Conservation (phyloP, 1,140 invertebrate genomes). For the Drosophila erecta region DNA sequence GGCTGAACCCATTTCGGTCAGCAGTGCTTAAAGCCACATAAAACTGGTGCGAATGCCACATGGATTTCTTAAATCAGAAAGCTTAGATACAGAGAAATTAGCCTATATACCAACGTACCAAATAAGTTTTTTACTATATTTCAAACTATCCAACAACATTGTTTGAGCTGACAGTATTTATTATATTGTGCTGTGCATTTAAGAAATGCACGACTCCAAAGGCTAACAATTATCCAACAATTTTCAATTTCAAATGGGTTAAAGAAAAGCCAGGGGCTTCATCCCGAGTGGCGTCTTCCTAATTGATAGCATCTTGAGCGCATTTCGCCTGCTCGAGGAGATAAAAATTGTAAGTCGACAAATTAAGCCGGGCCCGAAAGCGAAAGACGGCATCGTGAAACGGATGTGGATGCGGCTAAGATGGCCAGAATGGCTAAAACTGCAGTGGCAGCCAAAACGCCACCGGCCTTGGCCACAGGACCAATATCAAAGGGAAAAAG, state of each 20-base stretch:
- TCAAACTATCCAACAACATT: too few relatives aligned
- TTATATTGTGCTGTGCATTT: too few relatives aligned
- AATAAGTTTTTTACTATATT: too few relatives aligned
- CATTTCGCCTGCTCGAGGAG: slow-evolving; percentile 18
- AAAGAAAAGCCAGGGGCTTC: slow-evolving; percentile 1
- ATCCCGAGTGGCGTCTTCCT: slow-evolving; percentile 15
- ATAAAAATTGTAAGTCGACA: slow-evolving; percentile 75
- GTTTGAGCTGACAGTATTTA: too few relatives aligned
- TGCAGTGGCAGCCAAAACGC: slow-evolving; percentile 21
- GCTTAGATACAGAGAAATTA: background rate
- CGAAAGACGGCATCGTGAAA: slow-evolving; percentile 30
- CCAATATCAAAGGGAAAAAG: slow-evolving; percentile 34
- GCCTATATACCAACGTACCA: too few relatives aligned
- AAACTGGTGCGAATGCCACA: background rate
- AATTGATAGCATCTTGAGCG: slow-evolving; percentile 51
- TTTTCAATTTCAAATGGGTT: background rate
- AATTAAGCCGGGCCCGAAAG: slow-evolving; percentile 64
- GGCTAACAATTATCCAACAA: too few relatives aligned
- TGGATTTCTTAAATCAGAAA: background rate
- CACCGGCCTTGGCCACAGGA: slow-evolving; percentile 29
- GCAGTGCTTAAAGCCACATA: background rate
- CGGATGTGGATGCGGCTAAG: slow-evolving; percentile 8
- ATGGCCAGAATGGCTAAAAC: slow-evolving; percentile 2
- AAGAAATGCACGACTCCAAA: too few relatives aligned
- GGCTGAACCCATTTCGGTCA: slow-evolving; percentile 32